Evolutionary conservation across 2,888 invertebrate species (phyloP), one percentile per base, ranked within the genome.

Genomic region (Eristalinus sepulchralis): DNA sequence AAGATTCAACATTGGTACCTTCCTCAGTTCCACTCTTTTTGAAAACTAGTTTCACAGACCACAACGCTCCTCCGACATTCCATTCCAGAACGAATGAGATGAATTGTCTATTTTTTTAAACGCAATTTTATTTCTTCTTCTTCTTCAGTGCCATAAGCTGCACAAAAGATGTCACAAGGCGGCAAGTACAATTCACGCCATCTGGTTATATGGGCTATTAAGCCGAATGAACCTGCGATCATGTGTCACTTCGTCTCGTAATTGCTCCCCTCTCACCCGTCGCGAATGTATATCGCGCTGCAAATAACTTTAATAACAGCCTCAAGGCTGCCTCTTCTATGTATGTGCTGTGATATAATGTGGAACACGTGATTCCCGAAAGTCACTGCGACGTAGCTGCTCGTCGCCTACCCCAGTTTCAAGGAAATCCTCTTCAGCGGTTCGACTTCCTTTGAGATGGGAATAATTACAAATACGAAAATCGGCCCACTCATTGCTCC

Each of bases 341-440:
- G n/a, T 22, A 34, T 57, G 57, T 57, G 22, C 68, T 68, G 68
- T 13, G 33, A 22, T 22, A 9, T 68, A 57, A 57, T 68, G 68
- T 57, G 24, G 27, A 36, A 31, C 71, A 71, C 39, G 31, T 39
- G 27, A 39, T 59, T 57, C 57, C 17, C 57, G 11, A 17, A 24
- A 22, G 57, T 9, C 22, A 13, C 13, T 11, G 57, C 27, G 27
- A 2, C 9, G n/a, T 10, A 11, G 8, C 57, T 1, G 0, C 4
- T 22, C 24, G 22, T 17, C 47, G n/a, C n/a, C n/a, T n/a, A n/a
- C n/a, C 17, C 47, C 47, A 47, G 8, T 47, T 24, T 9, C 2
- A 5, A 57, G 57, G 57, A 57, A 24, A 24, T 57, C 57, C 24
- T 24, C 24, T 47, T 17, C n/a, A 47, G n/a, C 57, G 57, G 11